Evolutionary conservation across 2,797 vertebrate genomes (phyloP), one percentile per base, ranked within the genome.

Genomic region (Sylvia borin): DNA sequence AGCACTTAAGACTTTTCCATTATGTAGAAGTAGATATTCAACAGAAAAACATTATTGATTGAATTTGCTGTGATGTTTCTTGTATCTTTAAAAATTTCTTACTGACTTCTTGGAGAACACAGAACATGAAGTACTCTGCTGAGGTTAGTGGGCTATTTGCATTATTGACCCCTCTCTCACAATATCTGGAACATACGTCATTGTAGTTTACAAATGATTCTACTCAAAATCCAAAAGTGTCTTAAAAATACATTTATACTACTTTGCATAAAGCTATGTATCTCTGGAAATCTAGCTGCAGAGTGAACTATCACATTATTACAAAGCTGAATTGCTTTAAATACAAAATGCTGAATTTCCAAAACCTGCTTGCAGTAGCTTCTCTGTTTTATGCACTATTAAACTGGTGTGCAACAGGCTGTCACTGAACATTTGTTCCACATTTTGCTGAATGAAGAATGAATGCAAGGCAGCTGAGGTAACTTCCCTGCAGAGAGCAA

Each of bases 281-380:
- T 73, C 36, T 75, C 62, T 93, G 72, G 48, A 85, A 82, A 77
- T 64, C 62, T 57, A 81, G 57, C 65, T 90, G 73, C 84, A 84
- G 66, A 86, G 85, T 16, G 21, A 95, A 40, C 79, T 43, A 76
- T 47, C 68, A 6, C 79, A 93, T 95, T 93, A 92, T 61, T 71
- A 57, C 76, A 88, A 96, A 95, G 73, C 16, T 93, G 84, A 95
- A 82, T 85, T 79, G 58, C 48, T 94, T 94, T 91, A 93, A 97
- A 96, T 95, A 76, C 78, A 96, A 96, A 95, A 91, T 74, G 91
- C 90, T 96, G 84, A 92, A 86, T 95, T 96, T 85, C 66, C 53
- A 81, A 88, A 94, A 92, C 73, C 93, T 92, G 60, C 74, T 77
- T 2, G 16, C 72, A 55, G 67, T 91, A 80, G 76, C 88, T 62